Percentiles rank a stretch among this genome's conserved stretches.
phyloP scores from a whole-genome alignment of 2,113 vertebrate genomes.

The Pelusios castaneus region DNA sequence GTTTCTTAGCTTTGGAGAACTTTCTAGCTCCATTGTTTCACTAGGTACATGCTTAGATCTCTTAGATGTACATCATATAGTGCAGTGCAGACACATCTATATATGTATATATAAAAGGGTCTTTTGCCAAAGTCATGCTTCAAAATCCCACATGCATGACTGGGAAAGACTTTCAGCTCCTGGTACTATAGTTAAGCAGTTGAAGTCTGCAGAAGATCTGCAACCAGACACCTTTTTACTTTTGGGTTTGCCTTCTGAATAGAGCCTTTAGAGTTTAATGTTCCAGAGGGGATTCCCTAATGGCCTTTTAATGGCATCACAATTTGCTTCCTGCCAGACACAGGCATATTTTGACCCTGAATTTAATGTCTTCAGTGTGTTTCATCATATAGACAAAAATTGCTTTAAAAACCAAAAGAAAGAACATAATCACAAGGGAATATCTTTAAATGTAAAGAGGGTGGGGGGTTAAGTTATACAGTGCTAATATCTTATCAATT shows the following conservation, averaged over 20 bases:
- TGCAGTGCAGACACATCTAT: background rate
- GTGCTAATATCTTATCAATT: background rate
- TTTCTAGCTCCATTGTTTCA: slow-evolving; percentile 22
- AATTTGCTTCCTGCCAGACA: slow-evolving; percentile 67
- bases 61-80: background rate
- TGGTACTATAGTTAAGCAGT: slow-evolving; percentile 48
- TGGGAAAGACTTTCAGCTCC: slow-evolving; percentile 64
- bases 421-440: slow-evolving; percentile 21
- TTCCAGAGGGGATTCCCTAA: slow-evolving; percentile 62
- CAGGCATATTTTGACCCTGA: slow-evolving; percentile 65
- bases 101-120: background rate
- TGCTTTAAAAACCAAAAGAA: slow-evolving; percentile 62
- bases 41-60: background rate
- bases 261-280: slow-evolving; percentile 63
- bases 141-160: slow-evolving; percentile 61
- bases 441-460: slow-evolving; percentile 45
- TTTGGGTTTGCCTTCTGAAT: slow-evolving; percentile 68
- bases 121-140: slow-evolving; percentile 41
- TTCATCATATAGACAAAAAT: slow-evolving; percentile 69
- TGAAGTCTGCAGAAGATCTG: slow-evolving; percentile 72
- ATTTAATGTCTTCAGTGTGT: slow-evolving; percentile 70
- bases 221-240: slow-evolving; percentile 71
- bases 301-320: slow-evolving; percentile 72
- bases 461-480: slow-evolving; percentile 27
- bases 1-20: slow-evolving; percentile 1